Base-by-base conservation (phyloP, 2,888 invertebrate genomes). In the Unio pictorum region DNA sequence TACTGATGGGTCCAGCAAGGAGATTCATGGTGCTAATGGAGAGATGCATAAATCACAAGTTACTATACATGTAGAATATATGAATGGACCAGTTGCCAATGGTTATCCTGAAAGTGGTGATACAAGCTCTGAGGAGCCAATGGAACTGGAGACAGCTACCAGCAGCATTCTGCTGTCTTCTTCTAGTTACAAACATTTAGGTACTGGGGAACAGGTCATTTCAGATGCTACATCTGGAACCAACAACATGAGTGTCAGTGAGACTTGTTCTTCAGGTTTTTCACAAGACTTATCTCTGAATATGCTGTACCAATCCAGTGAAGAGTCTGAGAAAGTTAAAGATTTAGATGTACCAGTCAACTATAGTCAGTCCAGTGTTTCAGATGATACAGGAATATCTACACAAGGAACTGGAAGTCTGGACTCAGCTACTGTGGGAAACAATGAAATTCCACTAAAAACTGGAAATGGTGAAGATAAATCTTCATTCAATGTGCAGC, bases 391-490 rank as follows among this genome's bases (percentile, higher is more conserved):
- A 45, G 45, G 45, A 45, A 45, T 11, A 45, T 45, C 45, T 45
- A 45, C 45, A 45, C 45, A 45, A 45, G 45, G 45, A 45, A 11
- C 45, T 45, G 45, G 45, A 45, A 45, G 45, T 45, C 1, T 45
- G 45, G 45, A 45, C 45, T 45, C 45, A 2, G 45, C 45, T 11
- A 45, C 45, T 45, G 11, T 11, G 1, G 11, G 45, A 11, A 45
- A 45, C 45, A 11, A 45, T 11, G 45, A 45, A 45, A 45, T 45
- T 45, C 45, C 45, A 45, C 45, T 45, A 11, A 6, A 30, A 20
- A 20, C 57, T 20, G 61, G 34, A 23, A 23, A 20, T 66, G 59
- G 34, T 45, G 66, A 66, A 54, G 60, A 58, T n/a, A 34, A 59
- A 18, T 59, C 66, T 20, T 34, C 34, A 56, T 66, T 66, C 23